Evolutionary conservation across 2,888 invertebrate genomes (phyloP).

Genomic region (Apantesis nais): DNA sequence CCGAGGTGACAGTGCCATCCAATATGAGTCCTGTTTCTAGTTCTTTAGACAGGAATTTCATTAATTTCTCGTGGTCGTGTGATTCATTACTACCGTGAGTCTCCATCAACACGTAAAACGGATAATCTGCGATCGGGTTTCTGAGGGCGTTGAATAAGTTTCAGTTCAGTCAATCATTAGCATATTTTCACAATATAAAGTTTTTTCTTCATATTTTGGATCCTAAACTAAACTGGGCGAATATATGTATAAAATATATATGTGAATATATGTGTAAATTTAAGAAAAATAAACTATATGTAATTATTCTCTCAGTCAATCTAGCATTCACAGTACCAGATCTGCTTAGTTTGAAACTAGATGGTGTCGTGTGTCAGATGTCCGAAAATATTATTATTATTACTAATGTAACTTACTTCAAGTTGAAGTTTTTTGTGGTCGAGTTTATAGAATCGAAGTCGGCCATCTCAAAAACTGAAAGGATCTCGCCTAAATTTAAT

Average conservation of each 20-base stretch:
- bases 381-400: too few relatives aligned
- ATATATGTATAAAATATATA: too few relatives aligned
- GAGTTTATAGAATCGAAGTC: conserved; percentile 90
- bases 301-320: too few relatives aligned
- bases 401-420: conserved; percentile 73
- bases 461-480: conserved; percentile 98
- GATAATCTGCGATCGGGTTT: conserved; percentile 87
- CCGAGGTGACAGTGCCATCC: conserved; percentile 94
- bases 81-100: conserved; percentile 93
- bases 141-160: conserved; percentile 49
- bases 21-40: conserved; percentile 89
- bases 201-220: background rate
- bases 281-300: too few relatives aligned
- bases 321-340: too few relatives aligned
- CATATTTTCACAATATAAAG: background rate
- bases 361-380: too few relatives aligned
- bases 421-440: conserved; percentile 85
- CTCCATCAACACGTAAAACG: conserved; percentile 95
- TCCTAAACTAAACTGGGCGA: background rate
- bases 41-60: conserved; percentile 89
- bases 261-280: too few relatives aligned
- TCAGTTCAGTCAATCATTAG: background rate
- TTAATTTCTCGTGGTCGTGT: conserved; percentile 96
- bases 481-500: conserved; percentile 92
- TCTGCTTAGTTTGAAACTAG: too few relatives aligned